These are phyloP conservation scores for Bacillus rossius DNA, from an alignment of 1,140 invertebrate genomes.

Conservation along the genomic window DNA sequence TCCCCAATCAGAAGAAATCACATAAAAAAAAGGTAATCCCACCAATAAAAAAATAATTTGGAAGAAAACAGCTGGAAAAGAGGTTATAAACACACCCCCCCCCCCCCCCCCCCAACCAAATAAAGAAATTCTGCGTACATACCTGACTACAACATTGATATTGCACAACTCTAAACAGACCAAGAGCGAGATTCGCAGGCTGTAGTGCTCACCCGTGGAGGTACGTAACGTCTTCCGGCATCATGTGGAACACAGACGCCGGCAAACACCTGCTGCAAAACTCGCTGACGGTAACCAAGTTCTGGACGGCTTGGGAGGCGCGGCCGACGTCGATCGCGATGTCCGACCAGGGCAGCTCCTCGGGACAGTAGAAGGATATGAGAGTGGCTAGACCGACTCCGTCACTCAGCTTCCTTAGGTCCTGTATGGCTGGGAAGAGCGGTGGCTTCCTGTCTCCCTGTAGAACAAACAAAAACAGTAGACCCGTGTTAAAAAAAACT, in stretches of 20 bases:
- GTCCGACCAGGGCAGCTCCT: slow-evolving; percentile 69
- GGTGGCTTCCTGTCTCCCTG: slow-evolving; percentile 35
- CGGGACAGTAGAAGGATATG: slow-evolving; percentile 91
- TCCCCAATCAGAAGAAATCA: too few species aligned
- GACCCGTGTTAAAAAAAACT: too few species aligned
- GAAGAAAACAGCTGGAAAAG: too few species aligned
- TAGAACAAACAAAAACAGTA: slow-evolving; percentile 1
- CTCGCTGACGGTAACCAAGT: slow-evolving; percentile 81
- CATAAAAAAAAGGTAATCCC: too few species aligned
- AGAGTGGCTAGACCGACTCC: slow-evolving; percentile 86
- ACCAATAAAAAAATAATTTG: too few species aligned
- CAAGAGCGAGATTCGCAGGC: too few species aligned
- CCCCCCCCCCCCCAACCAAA: too few species aligned
- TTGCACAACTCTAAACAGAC: too few species aligned
- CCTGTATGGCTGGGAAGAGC: slow-evolving; percentile 47
- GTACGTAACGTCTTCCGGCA: slow-evolving; percentile 93
- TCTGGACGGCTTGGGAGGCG: slow-evolving; percentile 86
- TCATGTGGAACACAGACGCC: slow-evolving; percentile 89
- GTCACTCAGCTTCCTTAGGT: slow-evolving; percentile 79
- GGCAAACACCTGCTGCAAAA: slow-evolving; percentile 85
- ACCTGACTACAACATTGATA: too few species aligned
- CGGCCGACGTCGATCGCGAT: slow-evolving; percentile 61
- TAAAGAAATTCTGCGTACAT: too few species aligned
- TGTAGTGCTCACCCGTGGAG: slow-evolving; percentile 81
- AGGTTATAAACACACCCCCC: too few species aligned